Conservation (phyloP, 2,113 vertebrate genomes). For the Grantiella picta region DNA sequence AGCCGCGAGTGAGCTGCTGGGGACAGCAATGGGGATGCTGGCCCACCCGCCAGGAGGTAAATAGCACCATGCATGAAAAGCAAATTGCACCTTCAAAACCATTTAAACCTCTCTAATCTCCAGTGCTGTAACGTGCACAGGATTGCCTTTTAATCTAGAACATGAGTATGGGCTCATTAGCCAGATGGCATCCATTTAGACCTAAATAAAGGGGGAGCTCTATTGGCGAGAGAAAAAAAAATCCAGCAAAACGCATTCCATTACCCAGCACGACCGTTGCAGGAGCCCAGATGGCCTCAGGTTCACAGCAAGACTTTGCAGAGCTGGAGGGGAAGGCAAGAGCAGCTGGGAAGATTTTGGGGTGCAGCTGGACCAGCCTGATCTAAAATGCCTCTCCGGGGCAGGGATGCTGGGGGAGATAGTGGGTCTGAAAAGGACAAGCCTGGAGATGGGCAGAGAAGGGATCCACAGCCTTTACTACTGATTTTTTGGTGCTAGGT, state of each 20-base stretch:
- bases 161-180: slow-evolving; percentile 45
- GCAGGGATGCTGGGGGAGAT: background rate
- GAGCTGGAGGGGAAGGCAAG: background rate
- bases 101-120: slow-evolving; percentile 28
- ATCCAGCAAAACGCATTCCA: background rate
- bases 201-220: slow-evolving; percentile 20
- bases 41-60: background rate
- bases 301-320: background rate
- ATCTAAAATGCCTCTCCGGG: background rate
- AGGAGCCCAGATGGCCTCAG: background rate
- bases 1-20: background rate
- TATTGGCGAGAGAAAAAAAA: background rate
- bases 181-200: slow-evolving; percentile 61
- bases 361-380: background rate
- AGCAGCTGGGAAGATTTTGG: background rate
- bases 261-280: background rate
- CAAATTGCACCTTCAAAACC: slow-evolving; percentile 43
- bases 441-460: background rate
- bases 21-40: rapidly evolving
- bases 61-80: background rate
- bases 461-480: rapidly evolving
- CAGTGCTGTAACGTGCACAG: rapidly evolving
- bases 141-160: slow-evolving; percentile 57
- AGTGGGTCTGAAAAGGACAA: background rate
- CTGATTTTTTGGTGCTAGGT: background rate